Percentiles rank a stretch among this genome's conserved stretches.
Evolutionary conservation across 2,797 vertebrate genomes (phyloP).

Genomic region (Labroides dimidiatus): DNA sequence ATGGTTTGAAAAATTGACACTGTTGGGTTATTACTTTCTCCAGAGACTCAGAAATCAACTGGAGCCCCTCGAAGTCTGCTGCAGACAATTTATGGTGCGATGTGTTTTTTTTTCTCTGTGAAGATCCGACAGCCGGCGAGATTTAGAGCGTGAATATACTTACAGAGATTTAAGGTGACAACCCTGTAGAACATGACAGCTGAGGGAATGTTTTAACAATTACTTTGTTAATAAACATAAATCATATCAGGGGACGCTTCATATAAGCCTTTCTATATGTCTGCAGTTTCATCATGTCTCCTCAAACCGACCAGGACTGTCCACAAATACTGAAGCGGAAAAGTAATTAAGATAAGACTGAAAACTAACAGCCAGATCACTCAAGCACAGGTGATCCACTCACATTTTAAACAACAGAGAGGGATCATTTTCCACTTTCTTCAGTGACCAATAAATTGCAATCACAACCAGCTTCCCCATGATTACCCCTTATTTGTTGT

Average conservation of each 20-base stretch:
- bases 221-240: constrained; percentile 55
- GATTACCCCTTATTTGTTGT: constrained; percentile 75
- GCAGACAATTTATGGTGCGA: constrained; percentile 69
- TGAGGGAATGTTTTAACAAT: constrained; percentile 62
- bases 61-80: constrained; percentile 50
- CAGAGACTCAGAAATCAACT: constrained; percentile 65
- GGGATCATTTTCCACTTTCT: constrained; percentile 34
- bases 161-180: constrained; percentile 72
- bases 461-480: constrained; percentile 64
- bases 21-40: constrained; percentile 60
- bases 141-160: constrained; percentile 67
- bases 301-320: constrained; percentile 12
- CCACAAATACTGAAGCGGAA: constrained; percentile 26
- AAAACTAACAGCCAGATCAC: constrained; percentile 34
- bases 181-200: constrained; percentile 60
- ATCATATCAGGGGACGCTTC: constrained; percentile 26
- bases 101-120: constrained; percentile 62
- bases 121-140: constrained; percentile 63
- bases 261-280: constrained; percentile 4
- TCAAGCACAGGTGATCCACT: constrained; percentile 31
- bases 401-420: constrained; percentile 35
- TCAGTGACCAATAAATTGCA: constrained; percentile 71
- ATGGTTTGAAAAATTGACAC: constrained; percentile 63
- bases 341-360: constrained; percentile 54
- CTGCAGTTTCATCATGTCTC: neutral